These are phyloP conservation scores for Phrynosoma blainvillii DNA, from an alignment of 2,113 vertebrate species.

Conservation along the genomic window DNA sequence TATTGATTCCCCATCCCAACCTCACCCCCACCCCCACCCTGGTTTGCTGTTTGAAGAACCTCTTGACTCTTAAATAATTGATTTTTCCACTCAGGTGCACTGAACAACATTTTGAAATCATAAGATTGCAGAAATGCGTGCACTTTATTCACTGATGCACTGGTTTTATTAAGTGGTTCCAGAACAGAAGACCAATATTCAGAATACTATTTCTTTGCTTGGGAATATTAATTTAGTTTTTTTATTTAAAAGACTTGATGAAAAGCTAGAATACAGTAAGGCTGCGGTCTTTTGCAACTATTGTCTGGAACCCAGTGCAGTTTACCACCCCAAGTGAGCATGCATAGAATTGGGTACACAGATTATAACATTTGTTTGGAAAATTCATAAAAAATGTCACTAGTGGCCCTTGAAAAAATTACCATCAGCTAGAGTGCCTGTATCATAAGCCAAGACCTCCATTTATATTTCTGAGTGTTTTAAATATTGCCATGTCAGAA, in stretches of 20 bases:
- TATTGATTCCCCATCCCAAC: slow-evolving; percentile 44
- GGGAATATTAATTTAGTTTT: slow-evolving; percentile 43
- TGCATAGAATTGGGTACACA: no score
- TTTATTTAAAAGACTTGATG: slow-evolving; percentile 41
- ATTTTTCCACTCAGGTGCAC: slow-evolving; percentile 57
- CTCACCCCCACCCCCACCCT: not conserved
- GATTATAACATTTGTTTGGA: not conserved
- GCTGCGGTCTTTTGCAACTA: not conserved
- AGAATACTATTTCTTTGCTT: slow-evolving; percentile 44
- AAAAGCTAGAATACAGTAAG: slow-evolving; percentile 46
- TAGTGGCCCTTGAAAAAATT: slow-evolving; percentile 50
- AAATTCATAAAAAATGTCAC: slow-evolving; percentile 32
- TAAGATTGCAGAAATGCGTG: slow-evolving; percentile 45
- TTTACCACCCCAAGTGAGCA: not conserved
- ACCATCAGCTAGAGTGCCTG: slow-evolving; percentile 21
- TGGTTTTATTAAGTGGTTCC: slow-evolving; percentile 24
- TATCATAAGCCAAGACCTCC: slow-evolving; percentile 51
- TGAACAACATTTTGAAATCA: slow-evolving; percentile 47
- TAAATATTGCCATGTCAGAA: slow-evolving; percentile 54
- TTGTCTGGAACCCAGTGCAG: not conserved
- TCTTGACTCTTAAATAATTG: slow-evolving; percentile 61
- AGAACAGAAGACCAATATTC: slow-evolving; percentile 19
- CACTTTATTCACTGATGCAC: slow-evolving; percentile 45
- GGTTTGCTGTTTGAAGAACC: slow-evolving; percentile 22
- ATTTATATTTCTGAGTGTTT: slow-evolving; percentile 51